phyloP scores from a whole-genome alignment of 2,113 vertebrate genomes.

The human (Homo sapiens) region GRCh38 chr4:41324001-41324500 shows the following conservation, averaged over 20 bases:
- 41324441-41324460: too few species aligned
- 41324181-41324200: not conserved
- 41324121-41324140: not conserved
- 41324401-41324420: too few species aligned
- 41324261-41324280: not conserved
- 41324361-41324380: too few species aligned
- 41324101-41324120: not conserved
- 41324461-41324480: fast-evolving
- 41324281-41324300: not conserved
- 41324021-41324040: too few species aligned
- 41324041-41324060: too few species aligned
- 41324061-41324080: not conserved
- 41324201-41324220: not conserved
- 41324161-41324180: not conserved
- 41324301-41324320: not conserved
- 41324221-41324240: not conserved
- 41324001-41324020: not conserved
- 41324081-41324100: not conserved
- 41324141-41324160: not conserved
- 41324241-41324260: not conserved
- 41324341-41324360: too few species aligned
- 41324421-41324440: too few species aligned
- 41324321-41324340: too few species aligned
- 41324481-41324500: too few species aligned
- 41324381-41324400: too few species aligned